These are phyloP conservation scores for Pelodytes ibericus DNA, from an alignment of 2,797 vertebrate genomes.

Conservation along the genomic window DNA sequence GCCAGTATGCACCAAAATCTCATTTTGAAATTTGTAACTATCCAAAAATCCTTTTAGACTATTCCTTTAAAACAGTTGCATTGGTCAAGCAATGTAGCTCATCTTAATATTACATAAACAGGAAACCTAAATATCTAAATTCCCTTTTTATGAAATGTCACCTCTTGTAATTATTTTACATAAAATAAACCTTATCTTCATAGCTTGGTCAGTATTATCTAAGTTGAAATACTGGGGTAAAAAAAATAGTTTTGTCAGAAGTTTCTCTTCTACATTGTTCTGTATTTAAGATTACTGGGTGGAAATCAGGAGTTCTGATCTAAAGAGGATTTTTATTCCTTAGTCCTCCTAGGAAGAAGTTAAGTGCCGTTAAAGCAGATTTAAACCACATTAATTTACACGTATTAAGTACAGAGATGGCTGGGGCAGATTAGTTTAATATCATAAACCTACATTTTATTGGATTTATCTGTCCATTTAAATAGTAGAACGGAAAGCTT, in stretches of 20 bases:
- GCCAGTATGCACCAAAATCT: too few species aligned
- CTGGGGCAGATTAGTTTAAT: constrained; percentile 39
- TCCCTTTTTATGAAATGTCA: too few species aligned
- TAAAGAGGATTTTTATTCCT: constrained; percentile 49
- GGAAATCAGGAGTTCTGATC: constrained; percentile 45
- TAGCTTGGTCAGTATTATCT: constrained; percentile 27
- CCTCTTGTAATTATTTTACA: constrained; percentile 6
- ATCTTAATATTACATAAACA: too few species aligned
- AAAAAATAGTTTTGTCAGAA: not conserved
- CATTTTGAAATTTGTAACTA: too few species aligned
- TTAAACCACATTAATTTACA: constrained; percentile 20
- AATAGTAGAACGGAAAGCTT: constrained; percentile 2
- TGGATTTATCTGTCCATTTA: constrained; percentile 10
- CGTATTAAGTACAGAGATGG: constrained; percentile 33
- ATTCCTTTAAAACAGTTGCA: too few species aligned
- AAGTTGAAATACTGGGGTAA: constrained; percentile 28
- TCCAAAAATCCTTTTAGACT: too few species aligned
- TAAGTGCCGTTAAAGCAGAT: constrained; percentile 41
- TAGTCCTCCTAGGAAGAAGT: constrained; percentile 29
- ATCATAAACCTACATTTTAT: constrained; percentile 11
- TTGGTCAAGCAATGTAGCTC: too few species aligned
- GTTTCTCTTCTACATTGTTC: constrained; percentile 33
- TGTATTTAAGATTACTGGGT: constrained; percentile 34
- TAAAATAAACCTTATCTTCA: constrained; percentile 23
- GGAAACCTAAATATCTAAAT: too few species aligned